Base-by-base conservation (phyloP, 2,888 invertebrate genomes). In the Brachypalpus laphriformis region DNA sequence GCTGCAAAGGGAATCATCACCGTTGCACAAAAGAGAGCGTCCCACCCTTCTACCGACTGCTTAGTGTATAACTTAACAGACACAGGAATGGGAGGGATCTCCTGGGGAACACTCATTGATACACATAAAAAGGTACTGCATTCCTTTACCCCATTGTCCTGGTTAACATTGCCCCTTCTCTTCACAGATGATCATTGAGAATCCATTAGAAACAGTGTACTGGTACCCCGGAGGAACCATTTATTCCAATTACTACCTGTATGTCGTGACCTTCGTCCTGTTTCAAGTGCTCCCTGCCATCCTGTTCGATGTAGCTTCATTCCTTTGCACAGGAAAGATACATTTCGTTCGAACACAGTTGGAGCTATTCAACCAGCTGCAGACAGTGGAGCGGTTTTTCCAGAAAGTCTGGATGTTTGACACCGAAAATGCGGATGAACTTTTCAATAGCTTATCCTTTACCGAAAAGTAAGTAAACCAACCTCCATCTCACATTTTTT, bases 1-100 rank as follows among this genome's bases (percentile, higher is more conserved):
- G 85, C 85, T 20, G 85, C 85, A 9, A 80, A 76, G 20, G 85
- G 85, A 31, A 20, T 85, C 22, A 81, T 85, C 5, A 59, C 85
- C 1, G n/a, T 85, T 14, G 57, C 81, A 1, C 75, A 75, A 37
- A 85, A 85, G 18, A 42, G 80, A 5, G 8, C 45, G 18, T 16
- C 11, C 1, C 16, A 54, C 0, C n/a, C 57, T 2, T 5, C 40
- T n/a, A 40, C 5, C 3, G 51, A 47, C 3, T 74, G 81, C 11
- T 16, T 51, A 6, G 85, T 85, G 1, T 85, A 56, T 54, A 85
- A 85, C 8, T 8, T 85, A 6, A 49, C 76, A 2, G 59, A 85
- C 25, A 51, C 59, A 3, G 85, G 85, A 11, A 75, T 34, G 7
- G 81, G 76, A 2, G 85, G 81, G 22, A 66, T 81, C 0, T 76